These are phyloP conservation scores for Alligator mississippiensis DNA, from an alignment of 2,113 vertebrate species.

Conservation along the genomic window DNA sequence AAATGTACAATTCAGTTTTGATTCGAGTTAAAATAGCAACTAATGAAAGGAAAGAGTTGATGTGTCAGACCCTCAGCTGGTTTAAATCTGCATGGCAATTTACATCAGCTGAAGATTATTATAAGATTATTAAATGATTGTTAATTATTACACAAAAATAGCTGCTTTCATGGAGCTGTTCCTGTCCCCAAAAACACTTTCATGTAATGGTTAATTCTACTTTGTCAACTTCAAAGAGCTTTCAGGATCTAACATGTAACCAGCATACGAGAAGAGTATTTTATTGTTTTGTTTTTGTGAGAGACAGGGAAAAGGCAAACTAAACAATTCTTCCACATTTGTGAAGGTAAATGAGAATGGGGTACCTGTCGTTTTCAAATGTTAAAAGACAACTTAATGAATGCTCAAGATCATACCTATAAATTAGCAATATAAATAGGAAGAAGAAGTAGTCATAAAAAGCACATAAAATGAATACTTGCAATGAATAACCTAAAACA, in stretches of 20 bases:
- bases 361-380: neutral
- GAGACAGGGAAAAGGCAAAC: neutral
- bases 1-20: slow-evolving; percentile 40
- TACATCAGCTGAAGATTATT: slow-evolving; percentile 47
- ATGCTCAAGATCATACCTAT: neutral
- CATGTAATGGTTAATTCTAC: slow-evolving; percentile 50
- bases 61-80: slow-evolving; percentile 49
- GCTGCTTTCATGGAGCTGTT: slow-evolving; percentile 46
- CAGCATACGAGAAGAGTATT: slow-evolving; percentile 3
- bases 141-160: slow-evolving; percentile 71
- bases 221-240: slow-evolving; percentile 23
- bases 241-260: slow-evolving; percentile 8
- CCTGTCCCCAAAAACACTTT: slow-evolving; percentile 45
- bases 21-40: slow-evolving; percentile 43
- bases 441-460: neutral
- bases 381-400: slow-evolving; percentile 7
- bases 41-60: slow-evolving; percentile 32
- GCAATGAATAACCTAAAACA: neutral
- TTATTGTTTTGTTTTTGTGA: slow-evolving; percentile 18
- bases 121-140: slow-evolving; percentile 62
- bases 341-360: slow-evolving; percentile 35
- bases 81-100: slow-evolving; percentile 56
- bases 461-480: neutral
- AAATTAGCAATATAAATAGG: neutral
- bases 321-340: neutral